A percentile compares a stretch with the other conserved stretches of the same genome.
Evolutionary conservation across 2,113 vertebrate genomes (phyloP).

Genomic region (Melanocharis versteri): DNA sequence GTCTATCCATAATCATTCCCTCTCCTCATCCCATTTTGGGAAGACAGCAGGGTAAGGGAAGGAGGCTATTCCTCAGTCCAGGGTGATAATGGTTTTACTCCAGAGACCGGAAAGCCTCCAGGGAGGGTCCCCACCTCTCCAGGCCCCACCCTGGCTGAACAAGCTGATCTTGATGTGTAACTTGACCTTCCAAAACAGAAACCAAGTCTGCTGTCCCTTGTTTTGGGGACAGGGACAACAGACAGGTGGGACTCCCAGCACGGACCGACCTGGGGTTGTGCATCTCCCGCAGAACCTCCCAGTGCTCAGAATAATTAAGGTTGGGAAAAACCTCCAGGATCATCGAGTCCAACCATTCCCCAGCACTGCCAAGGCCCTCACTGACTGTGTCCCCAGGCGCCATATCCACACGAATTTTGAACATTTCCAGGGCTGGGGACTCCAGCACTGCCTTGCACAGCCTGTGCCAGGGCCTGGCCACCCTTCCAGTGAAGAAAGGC

Average conservation of each 20-base stretch:
- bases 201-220: neutral
- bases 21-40: neutral
- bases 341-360: neutral
- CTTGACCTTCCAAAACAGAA: neutral
- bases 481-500: neutral
- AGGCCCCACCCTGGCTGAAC: neutral
- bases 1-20: neutral
- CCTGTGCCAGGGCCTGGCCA: neutral
- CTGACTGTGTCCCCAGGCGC: neutral
- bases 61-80: neutral
- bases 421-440: neutral
- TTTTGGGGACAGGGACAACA: neutral
- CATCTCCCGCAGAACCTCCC: neutral
- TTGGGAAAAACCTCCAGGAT: neutral
- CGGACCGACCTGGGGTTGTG: accelerated
- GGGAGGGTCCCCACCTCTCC: neutral
- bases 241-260: neutral
- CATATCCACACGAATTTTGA: neutral
- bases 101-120: neutral
- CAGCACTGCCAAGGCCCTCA: neutral
- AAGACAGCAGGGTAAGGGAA: neutral
- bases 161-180: neutral
- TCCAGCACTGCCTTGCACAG: neutral
- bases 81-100: neutral
- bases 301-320: neutral